Evolutionary conservation across 2,113 vertebrate genomes (phyloP), one percentile per base, ranked within the genome.

Genomic region (Tragulus kanchil): DNA sequence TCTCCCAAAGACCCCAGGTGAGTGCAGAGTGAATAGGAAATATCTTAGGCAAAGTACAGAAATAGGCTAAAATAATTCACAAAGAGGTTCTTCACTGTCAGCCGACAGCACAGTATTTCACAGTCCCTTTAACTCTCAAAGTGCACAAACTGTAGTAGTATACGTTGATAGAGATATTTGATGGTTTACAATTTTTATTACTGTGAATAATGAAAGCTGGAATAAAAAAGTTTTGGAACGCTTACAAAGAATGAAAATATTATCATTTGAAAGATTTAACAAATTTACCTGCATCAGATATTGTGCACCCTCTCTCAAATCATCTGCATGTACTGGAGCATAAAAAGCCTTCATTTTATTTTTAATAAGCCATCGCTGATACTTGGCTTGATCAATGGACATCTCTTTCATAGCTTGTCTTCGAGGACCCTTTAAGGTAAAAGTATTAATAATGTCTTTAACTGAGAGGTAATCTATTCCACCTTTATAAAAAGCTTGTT

Each of bases 331-430:
- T 26, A 99, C 99, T 1, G 99, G 99, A 0, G 99, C 99, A 98
- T 99, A 99, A 98, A 99, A 99, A 26, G 99, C 99, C 98, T 99
- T 99, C 98, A 99, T 99, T 98, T 99, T 99, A 50, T 99, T 99
- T 98, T 99, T 99, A 96, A 99, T 99, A 31, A 99, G 98, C 99
- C 99, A 99, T 45, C 99, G 99, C 83, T 99, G 99, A 90, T 99
- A 99, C 50, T 98, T 99, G 50, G 99, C 87, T 98, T 99, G 98
- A 90, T 99, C 99, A 82, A 98, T 98, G 56, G 99, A 98, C 81
- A 99, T 97, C 13, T 99, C 99, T 97, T 99, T 99, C 96, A 99
- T 99, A 90, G 99, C 99, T 65, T 99, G 99, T 90, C 99, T 99
- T 73, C 99, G 99, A 98, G 99, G 99, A 19, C 99, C 99, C 99